Evolutionary conservation across 2,797 vertebrate species (phyloP), one percentile per base, ranked within the genome.

Genomic region (Lacerta viridis): DNA sequence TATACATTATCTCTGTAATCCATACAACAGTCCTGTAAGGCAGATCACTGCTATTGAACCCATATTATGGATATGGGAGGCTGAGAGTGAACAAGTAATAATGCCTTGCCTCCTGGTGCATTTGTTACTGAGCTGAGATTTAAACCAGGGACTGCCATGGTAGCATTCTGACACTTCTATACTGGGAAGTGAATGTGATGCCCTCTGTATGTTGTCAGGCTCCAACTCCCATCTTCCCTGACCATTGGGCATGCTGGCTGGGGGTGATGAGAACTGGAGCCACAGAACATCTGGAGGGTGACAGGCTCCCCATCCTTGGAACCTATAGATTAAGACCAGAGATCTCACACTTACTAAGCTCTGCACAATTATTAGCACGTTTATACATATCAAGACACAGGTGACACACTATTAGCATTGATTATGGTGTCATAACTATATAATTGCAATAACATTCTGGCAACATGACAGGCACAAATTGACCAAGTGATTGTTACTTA

Each of bases 381-480:
- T 61, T 36, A 66, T n/a, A 20, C 27, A 27, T 82, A 59, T 74
- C 41, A 55, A 59, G n/a, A 43, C 11, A 46, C n/a, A 71, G 81
- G 64, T 46, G 36, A 9, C 20, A 43, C 29, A 13, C 1, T 9
- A 83, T 59, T 39, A 27, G 74, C 61, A 83, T 7, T 39, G 43
- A 66, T 55, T 50, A 10, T 66, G 10, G 41, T 78, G 81, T 61
- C 33, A 25, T 78, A 55, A 55, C 50, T 5, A 46, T 64, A 76
- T 59, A 10, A 71, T 81, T 75, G 41, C 69, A 50, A 23, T 15
- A 69, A 59, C 61, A 84, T 84, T 78, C 33, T 72, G 78, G 74
- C 66, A 29, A 84, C 72, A 72, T 84, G 87, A 43, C 39, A 25
- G 33, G 74, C 39, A 78, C 10, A 41, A 71, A 79, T 59, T 55